Conservation (phyloP, 1,140 invertebrate species). For the Nymphalis io region DNA sequence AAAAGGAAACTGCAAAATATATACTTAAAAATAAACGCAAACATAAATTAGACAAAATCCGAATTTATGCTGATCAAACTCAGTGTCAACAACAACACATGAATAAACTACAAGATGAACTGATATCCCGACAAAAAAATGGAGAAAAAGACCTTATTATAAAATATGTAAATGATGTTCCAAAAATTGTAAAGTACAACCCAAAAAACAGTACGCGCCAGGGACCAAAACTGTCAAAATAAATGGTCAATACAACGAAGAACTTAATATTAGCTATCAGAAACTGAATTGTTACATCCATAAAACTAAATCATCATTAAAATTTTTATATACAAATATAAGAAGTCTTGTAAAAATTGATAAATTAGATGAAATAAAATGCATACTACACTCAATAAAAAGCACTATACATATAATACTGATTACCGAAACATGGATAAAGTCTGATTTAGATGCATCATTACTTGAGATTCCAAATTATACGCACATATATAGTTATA, state of each 20-base stretch:
- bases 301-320: slow-evolving; percentile 20
- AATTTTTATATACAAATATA: slow-evolving; percentile 31
- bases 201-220: slow-evolving; percentile 8
- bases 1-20: slow-evolving; percentile 15
- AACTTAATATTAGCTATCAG: slow-evolving; percentile 13
- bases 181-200: slow-evolving; percentile 23
- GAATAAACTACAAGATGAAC: slow-evolving; percentile 20
- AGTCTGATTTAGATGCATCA: slow-evolving; percentile 20
- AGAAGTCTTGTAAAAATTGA: slow-evolving; percentile 25
- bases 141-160: slow-evolving; percentile 30
- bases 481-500: slow-evolving; percentile 29
- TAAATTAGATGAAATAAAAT: slow-evolving; percentile 36
- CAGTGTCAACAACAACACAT: slow-evolving; percentile 29
- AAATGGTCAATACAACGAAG: slow-evolving; percentile 1
- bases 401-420: slow-evolving; percentile 29
- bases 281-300: slow-evolving; percentile 14
- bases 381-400: slow-evolving; percentile 24
- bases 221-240: background rate
- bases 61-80: slow-evolving; percentile 34
- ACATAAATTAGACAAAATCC: slow-evolving; percentile 20
- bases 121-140: slow-evolving; percentile 12
- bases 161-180: slow-evolving; percentile 32
- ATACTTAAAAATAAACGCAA: slow-evolving; percentile 28
- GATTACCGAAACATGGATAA: slow-evolving; percentile 35
- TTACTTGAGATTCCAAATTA: slow-evolving; percentile 31